Percentiles rank a stretch among this genome's conserved stretches.
Conservation (phyloP, 1,140 invertebrate genomes). For the Megalopta genalis region DNA sequence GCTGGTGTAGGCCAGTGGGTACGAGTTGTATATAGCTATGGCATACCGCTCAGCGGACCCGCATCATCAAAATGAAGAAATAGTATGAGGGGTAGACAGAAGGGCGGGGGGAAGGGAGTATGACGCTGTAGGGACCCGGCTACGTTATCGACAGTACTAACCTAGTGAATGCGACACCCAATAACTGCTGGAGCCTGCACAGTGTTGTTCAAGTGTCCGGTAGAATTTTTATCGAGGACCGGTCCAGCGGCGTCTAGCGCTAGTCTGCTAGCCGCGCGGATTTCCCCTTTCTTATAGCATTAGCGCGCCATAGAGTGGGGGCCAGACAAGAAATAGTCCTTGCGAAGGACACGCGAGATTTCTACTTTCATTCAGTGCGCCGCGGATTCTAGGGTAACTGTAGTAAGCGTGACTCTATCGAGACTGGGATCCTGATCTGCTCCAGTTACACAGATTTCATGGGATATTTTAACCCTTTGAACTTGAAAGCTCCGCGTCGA, state of each 20-base stretch:
- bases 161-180: constrained; percentile 56
- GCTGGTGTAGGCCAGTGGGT: constrained; percentile 51
- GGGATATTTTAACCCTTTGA: no score
- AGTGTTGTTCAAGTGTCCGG: constrained; percentile 31
- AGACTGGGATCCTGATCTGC: no score
- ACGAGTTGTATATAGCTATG: constrained; percentile 14
- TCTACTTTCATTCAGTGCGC: neutral
- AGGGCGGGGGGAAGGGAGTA: neutral
- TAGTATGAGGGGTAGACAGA: constrained; percentile 13
- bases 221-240: constrained; percentile 60
- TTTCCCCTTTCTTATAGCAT: constrained; percentile 22
- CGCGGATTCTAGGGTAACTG: neutral
- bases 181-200: constrained; percentile 15
- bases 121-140: constrained; percentile 20
- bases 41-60: constrained; percentile 44
- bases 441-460: no score
- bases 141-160: constrained; percentile 58
- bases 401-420: no score
- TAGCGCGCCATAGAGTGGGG: neutral
- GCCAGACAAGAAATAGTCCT: neutral
- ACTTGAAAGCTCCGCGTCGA: no score
- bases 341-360: neutral
- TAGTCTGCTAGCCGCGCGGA: constrained; percentile 52
- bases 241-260: constrained; percentile 65
- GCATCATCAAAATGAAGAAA: constrained; percentile 62